Evolutionary conservation across 1,140 invertebrate species (phyloP).

Genomic region (Zaprionus tsacasi): DNA sequence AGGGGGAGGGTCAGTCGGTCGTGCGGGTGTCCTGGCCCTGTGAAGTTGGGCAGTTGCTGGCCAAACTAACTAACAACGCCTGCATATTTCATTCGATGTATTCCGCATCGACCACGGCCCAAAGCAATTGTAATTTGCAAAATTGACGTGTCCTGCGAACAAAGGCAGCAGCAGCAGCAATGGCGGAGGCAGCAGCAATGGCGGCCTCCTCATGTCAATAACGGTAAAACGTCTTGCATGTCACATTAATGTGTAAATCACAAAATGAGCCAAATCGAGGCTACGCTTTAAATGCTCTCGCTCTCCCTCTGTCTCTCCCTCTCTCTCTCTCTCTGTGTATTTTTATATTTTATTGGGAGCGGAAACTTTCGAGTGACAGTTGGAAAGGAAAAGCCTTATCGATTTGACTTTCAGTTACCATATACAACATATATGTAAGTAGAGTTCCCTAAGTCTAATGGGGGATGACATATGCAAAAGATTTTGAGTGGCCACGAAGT

Average conservation of each 20-base stretch:
- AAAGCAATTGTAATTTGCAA: slow-evolving; percentile 78
- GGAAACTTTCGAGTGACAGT: background rate
- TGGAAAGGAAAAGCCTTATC: background rate
- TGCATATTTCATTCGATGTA: slow-evolving; percentile 76
- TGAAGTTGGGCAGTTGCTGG: slow-evolving; percentile 69
- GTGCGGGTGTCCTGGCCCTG: slow-evolving; percentile 28
- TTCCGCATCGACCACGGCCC: slow-evolving; percentile 59
- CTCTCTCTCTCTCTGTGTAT: background rate
- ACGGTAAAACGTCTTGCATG: slow-evolving; percentile 65
- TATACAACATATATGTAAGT: too few relatives aligned
- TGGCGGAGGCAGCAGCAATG: slow-evolving; percentile 2
- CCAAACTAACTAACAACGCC: slow-evolving; percentile 49
- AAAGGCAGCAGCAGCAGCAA: background rate
- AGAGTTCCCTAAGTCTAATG: too few relatives aligned
- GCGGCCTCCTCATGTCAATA: slow-evolving; percentile 49
- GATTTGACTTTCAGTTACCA: too few relatives aligned
- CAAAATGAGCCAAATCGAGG: slow-evolving; percentile 14
- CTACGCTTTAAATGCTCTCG: slow-evolving; percentile 7
- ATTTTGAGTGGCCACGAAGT: too few relatives aligned
- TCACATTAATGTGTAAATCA: slow-evolving; percentile 61
- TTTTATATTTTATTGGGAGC: background rate
- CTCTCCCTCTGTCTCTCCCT: background rate
- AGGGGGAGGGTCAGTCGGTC: background rate
- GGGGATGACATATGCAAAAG: too few relatives aligned
- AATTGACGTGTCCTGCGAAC: slow-evolving; percentile 65